Evolutionary conservation across 2,888 invertebrate genomes (phyloP), one percentile per base, ranked within the genome.

Genomic region (Megalurothrips usitatus): DNA sequence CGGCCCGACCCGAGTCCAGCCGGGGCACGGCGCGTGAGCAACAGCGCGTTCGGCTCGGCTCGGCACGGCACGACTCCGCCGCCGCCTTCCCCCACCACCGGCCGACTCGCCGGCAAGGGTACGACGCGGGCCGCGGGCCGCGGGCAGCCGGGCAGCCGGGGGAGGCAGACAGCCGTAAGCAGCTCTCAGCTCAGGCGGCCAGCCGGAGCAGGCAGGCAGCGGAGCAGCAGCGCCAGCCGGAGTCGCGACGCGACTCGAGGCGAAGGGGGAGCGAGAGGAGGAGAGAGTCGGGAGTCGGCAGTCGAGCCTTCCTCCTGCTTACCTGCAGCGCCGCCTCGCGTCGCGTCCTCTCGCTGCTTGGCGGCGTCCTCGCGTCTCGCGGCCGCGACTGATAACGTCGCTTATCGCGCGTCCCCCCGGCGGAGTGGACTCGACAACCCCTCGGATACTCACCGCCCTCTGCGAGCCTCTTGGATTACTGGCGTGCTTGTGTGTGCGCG

Each of bases 1-100:
- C 14, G n/a, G 58, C 14, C 52, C 6, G 52, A 52, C 1, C 58
- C 58, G 58, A 43, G 34, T 6, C 34, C 34, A 43, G 34, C 34
- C 58, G 58, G 14, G 2, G 14, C 11, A 26, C 26, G 68, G 26
- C 68, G 58, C 68, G 68, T 8, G 26, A 75, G 68, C 68, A 75
- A 75, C 68, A 75, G 68, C 68, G 68, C 68, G 68, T 26, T 52
- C 68, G 68, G 68, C 68, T 68, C 68, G 26, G 68, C 23, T 23
- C 68, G 11, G 68, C 68, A 10, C 68, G 23, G 58, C 58, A 19
- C 58, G 14, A 17, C 58, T 58, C 14, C 19, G 58, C 11, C 23
- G 58, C 58, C 52, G n/a, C 58, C n/a, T 58, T n/a, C 58, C 58
- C 58, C 58, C 58, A 17, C 58, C 58, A 58, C 58, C 19, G 52